These are phyloP conservation scores for Lasioglossum pauxillum DNA, from an alignment of 2,888 invertebrate genomes.

Conservation along the genomic window DNA sequence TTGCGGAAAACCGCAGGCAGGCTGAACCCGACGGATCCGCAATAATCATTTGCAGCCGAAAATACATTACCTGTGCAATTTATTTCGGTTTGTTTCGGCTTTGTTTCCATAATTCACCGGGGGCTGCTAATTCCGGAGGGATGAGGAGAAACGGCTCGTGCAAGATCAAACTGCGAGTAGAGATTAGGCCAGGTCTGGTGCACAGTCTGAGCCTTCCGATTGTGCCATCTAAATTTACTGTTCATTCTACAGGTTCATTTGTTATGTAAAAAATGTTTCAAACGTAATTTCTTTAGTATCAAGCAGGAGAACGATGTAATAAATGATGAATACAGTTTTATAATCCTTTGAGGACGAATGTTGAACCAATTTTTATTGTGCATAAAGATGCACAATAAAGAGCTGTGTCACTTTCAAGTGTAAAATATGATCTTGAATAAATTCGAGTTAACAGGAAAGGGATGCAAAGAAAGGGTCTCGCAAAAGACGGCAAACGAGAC, in stretches of 20 bases:
- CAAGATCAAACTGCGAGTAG: neutral
- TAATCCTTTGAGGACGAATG: too few relatives aligned
- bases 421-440: neutral
- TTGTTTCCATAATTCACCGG: slow-evolving; percentile 80
- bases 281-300: too few relatives aligned
- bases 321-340: too few relatives aligned
- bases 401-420: neutral
- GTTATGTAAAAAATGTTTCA: too few relatives aligned
- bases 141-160: neutral
- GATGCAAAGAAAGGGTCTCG: neutral
- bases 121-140: slow-evolving; percentile 26
- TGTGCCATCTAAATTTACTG: neutral
- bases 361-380: too few relatives aligned
- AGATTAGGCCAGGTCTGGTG: neutral
- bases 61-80: slow-evolving; percentile 82
- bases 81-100: slow-evolving; percentile 81
- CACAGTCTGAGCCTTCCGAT: neutral
- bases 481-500: neutral
- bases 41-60: slow-evolving; percentile 83
- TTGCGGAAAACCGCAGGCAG: slow-evolving; percentile 79
- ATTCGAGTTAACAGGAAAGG: neutral
- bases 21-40: slow-evolving; percentile 78
- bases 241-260: neutral
- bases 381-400: too few relatives aligned
- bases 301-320: too few relatives aligned